Percentiles rank a stretch among this genome's conserved stretches.
These are phyloP conservation scores for Catharus ustulatus DNA, from an alignment of 2,797 vertebrate genomes.

Conservation along the genomic window DNA sequence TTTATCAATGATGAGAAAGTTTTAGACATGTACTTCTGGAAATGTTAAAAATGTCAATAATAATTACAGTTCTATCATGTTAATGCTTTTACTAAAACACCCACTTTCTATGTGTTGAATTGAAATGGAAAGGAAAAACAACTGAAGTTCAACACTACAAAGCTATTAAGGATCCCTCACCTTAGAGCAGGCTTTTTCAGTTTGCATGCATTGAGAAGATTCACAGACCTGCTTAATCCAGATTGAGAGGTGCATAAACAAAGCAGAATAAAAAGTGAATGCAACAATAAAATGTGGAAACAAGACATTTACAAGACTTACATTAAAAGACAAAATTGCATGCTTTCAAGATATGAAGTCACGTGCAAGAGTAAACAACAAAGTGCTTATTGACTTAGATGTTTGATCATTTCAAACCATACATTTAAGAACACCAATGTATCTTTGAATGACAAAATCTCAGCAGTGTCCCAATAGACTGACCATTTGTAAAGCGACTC, in stretches of 20 bases:
- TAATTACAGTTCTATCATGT: neutral
- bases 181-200: conserved; percentile 65
- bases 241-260: conserved; percentile 64
- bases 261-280: conserved; percentile 67
- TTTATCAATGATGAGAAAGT: neutral
- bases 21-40: neutral
- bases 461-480: neutral
- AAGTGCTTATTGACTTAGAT: conserved; percentile 1
- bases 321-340: conserved; percentile 49
- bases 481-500: neutral
- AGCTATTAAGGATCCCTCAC: conserved; percentile 55
- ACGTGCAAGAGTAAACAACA: conserved; percentile 49
- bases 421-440: conserved; percentile 57
- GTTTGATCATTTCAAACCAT: conserved; percentile 59
- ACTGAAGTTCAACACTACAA: neutral
- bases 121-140: neutral
- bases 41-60: neutral
- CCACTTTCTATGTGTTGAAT: neutral
- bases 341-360: conserved; percentile 40
- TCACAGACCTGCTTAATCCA: conserved; percentile 73
- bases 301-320: conserved; percentile 59
- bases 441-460: conserved; percentile 58
- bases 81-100: neutral
- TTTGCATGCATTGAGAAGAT: conserved; percentile 70
- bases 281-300: conserved; percentile 18